Evolutionary conservation across 1,140 invertebrate genomes (phyloP).

Genomic region (Melitaea cinxia): DNA sequence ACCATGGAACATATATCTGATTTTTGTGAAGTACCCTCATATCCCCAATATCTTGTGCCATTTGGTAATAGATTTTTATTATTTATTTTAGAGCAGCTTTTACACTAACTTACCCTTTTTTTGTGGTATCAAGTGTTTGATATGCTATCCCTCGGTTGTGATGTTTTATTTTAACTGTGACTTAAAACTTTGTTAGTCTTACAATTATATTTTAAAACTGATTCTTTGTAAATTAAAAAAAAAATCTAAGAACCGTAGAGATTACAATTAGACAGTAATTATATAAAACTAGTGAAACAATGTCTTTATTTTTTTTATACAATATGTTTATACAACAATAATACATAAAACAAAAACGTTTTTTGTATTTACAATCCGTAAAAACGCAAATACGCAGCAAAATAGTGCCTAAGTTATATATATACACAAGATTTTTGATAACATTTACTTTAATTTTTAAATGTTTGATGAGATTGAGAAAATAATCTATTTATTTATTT

Average conservation of each 20-base stretch:
- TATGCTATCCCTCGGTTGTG: constrained; percentile 32
- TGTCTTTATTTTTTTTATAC: constrained; percentile 2
- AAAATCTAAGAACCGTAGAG: not conserved
- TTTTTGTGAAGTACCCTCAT: not conserved
- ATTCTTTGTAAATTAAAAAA: not conserved
- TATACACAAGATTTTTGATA: constrained; percentile 37
- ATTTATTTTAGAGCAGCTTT: constrained; percentile 21
- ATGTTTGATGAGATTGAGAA: constrained; percentile 27
- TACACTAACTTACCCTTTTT: constrained; percentile 26
- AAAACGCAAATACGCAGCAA: constrained; percentile 35
- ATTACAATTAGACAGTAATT: constrained; percentile 4
- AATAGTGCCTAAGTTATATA: constrained; percentile 42
- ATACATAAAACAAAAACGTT: constrained; percentile 2
- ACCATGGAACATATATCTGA: not conserved
- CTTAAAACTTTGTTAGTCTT: constrained; percentile 17
- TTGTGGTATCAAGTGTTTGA: constrained; percentile 23
- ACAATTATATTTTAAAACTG: not conserved
- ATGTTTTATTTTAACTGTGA: constrained; percentile 25
- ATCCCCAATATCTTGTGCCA: constrained; percentile 26
- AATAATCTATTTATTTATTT: constrained; percentile 34
- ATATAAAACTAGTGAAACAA: not conserved
- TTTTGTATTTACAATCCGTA: constrained; percentile 26
- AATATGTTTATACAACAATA: not conserved
- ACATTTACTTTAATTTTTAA: constrained; percentile 30
- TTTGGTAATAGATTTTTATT: constrained; percentile 29